Base-by-base conservation (phyloP, 2,797 vertebrate genomes). In the Antrozous pallidus region DNA sequence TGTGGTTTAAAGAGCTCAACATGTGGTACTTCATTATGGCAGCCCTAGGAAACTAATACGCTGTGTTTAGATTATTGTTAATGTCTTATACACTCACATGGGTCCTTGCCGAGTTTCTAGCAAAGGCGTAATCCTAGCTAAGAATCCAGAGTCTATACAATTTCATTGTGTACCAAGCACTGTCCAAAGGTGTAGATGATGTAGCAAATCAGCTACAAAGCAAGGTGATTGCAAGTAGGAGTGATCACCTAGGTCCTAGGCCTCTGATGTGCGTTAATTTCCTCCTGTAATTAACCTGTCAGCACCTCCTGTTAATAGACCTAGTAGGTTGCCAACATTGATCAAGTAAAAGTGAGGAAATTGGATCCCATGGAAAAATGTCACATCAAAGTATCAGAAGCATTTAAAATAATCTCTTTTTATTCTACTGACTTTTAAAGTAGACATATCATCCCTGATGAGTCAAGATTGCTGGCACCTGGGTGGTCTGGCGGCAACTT, bases 261-360 rank as follows among this genome's bases (percentile, higher is more conserved):
- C 61, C 78, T 88, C 91, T 61, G 69, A 93, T 16, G 14, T 38
- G 65, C 0, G 2, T 56, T 95, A 58, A 93, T 97, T 95, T 93
- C 90, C 67, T 61, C 70, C 82, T 94, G 14, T 92, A 94, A 94
- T 95, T 94, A 95, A 96, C 93, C 88, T 92, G 82, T 91, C 93
- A 89, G 42, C 87, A 89, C 88, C 67, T 82, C 73, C 82, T 93
- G 94, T 77, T 95, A 93, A 88, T 83, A 85, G 91, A 95, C 81
- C 26, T 26, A 58, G 63, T 77, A 2, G n/a, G 61, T 20, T 95
- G 94, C 95, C 93, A 96, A 91, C 58, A 42, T 2, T 26, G 94
- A 95, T 97, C 92, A 92, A 95, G 67, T 54, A 54, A 90, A 94
- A 86, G 11, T 8, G 18, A 92, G 54, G 85, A 94, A 94, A 96